These are phyloP conservation scores for Imbricaverruca yamaguchii DNA, from an alignment of 2,888 invertebrate species.

Conservation along the genomic window DNA sequence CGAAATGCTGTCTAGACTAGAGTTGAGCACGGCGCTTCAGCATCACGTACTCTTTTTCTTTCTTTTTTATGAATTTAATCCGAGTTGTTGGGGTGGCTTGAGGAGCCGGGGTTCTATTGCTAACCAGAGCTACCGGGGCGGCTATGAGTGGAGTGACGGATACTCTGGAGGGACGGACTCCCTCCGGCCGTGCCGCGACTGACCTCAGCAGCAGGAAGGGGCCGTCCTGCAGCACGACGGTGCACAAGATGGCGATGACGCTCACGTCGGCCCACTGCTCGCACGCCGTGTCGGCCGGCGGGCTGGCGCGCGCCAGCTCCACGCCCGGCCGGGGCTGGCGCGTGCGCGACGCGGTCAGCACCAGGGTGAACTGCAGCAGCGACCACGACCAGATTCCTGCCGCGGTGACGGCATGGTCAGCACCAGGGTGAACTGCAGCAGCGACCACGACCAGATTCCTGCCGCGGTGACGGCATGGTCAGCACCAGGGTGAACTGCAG, in stretches of 20 bases:
- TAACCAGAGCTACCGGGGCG: too few relatives aligned
- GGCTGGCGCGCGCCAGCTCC: slow-evolving; percentile 26
- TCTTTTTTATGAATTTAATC: too few relatives aligned
- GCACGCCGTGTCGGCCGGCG: slow-evolving; percentile 23
- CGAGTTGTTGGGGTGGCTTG: too few relatives aligned
- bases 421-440: slow-evolving; percentile 39
- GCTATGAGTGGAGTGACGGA: too few relatives aligned
- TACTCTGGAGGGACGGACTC: too few relatives aligned
- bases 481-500: slow-evolving; percentile 41
- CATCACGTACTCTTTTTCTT: too few relatives aligned
- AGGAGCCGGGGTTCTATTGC: too few relatives aligned
- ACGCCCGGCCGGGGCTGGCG: slow-evolving; percentile 36
- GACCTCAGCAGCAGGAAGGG: slow-evolving; percentile 40
- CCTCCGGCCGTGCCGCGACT: neutral
- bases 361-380: slow-evolving; percentile 40
- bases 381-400: slow-evolving; percentile 39
- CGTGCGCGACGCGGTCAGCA: slow-evolving; percentile 39
- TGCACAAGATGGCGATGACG: slow-evolving; percentile 44
- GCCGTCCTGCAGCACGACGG: slow-evolving; percentile 44
- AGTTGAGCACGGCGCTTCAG: too few relatives aligned
- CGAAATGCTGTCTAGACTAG: too few relatives aligned
- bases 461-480: too few relatives aligned
- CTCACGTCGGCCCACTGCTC: slow-evolving; percentile 37
- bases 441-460: slow-evolving; percentile 37
- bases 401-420: neutral